A percentile compares a stretch with the other conserved stretches of the same genome.
Conservation (phyloP, 2,888 invertebrate species). For the Masnerella sp. region DNA sequence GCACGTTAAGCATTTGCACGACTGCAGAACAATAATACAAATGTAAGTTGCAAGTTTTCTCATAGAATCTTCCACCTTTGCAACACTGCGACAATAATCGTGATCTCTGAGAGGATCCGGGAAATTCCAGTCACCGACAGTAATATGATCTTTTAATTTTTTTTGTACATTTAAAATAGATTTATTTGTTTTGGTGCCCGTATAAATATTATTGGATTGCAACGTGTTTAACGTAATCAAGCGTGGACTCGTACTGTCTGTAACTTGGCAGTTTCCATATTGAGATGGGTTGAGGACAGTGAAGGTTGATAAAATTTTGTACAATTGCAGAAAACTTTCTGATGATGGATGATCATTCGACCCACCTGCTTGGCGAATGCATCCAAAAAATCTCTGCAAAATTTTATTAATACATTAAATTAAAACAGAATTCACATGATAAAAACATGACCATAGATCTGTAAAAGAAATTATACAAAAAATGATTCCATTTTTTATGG, state of each 20-base stretch:
- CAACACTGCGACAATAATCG: too few relatives aligned
- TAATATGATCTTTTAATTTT: too few relatives aligned
- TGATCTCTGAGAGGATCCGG: too few relatives aligned
- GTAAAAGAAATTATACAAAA: not conserved
- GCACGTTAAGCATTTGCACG: too few relatives aligned
- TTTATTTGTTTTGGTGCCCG: not conserved
- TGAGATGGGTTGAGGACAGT: not conserved
- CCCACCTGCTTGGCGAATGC: not conserved
- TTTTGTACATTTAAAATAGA: too few relatives aligned
- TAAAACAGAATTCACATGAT: not conserved
- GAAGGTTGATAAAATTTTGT: not conserved
- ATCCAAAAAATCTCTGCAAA: slow-evolving; percentile 1
- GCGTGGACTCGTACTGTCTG: not conserved
- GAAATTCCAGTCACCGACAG: too few relatives aligned
- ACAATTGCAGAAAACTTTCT: not conserved
- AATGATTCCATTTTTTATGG: not conserved
- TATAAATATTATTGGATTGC: not conserved
- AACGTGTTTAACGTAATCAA: not conserved
- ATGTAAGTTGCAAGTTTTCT: too few relatives aligned
- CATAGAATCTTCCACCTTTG: too few relatives aligned
- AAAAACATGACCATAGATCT: not conserved
- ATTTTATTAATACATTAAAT: not conserved
- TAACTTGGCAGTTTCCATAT: not conserved
- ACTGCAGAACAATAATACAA: too few relatives aligned
- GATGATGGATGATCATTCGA: not conserved